Evolutionary conservation across 2,888 invertebrate genomes (phyloP).

Genomic region (Drosophila algonquin): DNA sequence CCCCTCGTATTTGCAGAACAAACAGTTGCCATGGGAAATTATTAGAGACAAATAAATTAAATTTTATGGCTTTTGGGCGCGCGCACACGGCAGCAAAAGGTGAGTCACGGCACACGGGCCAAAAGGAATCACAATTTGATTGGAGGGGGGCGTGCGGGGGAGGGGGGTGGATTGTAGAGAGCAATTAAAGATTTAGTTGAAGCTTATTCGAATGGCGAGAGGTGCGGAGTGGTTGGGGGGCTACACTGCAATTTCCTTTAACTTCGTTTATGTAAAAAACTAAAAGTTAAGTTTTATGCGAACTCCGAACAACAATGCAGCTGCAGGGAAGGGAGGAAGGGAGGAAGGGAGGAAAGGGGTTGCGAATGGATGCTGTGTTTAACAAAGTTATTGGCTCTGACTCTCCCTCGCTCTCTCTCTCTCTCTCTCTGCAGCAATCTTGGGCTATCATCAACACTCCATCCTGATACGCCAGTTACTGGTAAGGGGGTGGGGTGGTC

Average conservation of each 20-base stretch:
- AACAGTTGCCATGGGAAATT: slow-evolving; percentile 79
- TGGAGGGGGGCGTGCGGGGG: slow-evolving; percentile 51
- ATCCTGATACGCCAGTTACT: too few relatives aligned
- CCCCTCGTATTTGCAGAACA: slow-evolving; percentile 37
- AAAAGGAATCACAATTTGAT: slow-evolving; percentile 55
- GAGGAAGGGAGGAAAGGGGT: too few relatives aligned
- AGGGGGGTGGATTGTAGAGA: neutral
- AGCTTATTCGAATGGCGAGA: slow-evolving; percentile 46
- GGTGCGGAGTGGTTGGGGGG: slow-evolving; percentile 11
- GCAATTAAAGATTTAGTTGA: slow-evolving; percentile 74
- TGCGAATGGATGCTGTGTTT: slow-evolving; percentile 37
- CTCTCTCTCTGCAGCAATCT: slow-evolving; percentile 19
- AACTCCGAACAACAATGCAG: slow-evolving; percentile 31
- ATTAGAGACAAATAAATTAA: slow-evolving; percentile 77
- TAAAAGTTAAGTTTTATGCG: slow-evolving; percentile 70
- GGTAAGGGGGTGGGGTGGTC: neutral
- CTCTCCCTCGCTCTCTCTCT: slow-evolving; percentile 1
- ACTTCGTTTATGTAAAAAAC: slow-evolving; percentile 68
- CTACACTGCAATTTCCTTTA: slow-evolving; percentile 64
- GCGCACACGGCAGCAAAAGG: slow-evolving; percentile 58
- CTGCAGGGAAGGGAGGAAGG: neutral
- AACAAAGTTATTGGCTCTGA: slow-evolving; percentile 64
- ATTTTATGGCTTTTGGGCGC: slow-evolving; percentile 63
- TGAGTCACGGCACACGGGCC: neutral
- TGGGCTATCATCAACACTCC: slow-evolving; percentile 63